Percentiles rank a stretch among this genome's conserved stretches.
These are phyloP conservation scores for Antedon mediterranea DNA, from an alignment of 53 echinoderm and acorn worm species.

Conservation along the genomic window DNA sequence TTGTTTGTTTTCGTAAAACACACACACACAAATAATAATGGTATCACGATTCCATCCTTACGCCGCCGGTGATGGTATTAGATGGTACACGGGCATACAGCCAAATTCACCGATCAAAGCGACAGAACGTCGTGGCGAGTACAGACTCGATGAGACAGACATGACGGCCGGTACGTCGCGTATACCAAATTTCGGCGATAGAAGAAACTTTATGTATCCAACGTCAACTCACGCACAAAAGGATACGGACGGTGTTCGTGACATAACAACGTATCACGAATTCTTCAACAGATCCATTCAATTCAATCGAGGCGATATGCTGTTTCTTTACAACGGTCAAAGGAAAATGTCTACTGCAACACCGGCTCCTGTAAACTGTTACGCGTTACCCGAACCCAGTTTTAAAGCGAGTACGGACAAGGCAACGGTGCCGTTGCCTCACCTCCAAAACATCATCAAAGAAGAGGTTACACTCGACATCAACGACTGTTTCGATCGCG, in stretches of 20 bases:
- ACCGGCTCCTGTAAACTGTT: too few relatives aligned
- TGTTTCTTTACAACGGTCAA: too few relatives aligned
- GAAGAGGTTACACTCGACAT: too few relatives aligned
- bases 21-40: too few relatives aligned
- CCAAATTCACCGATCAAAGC: neutral
- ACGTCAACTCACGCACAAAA: neutral
- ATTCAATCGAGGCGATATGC: neutral
- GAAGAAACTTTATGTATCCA: neutral
- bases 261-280: neutral
- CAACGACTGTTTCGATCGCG: too few relatives aligned
- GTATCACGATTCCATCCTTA: neutral
- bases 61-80: too few relatives aligned
- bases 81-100: neutral
- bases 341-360: too few relatives aligned
- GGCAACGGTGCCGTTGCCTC: too few relatives aligned
- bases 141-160: neutral
- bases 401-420: too few relatives aligned
- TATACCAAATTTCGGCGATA: neutral
- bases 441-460: too few relatives aligned
- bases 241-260: neutral
- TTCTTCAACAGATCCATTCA: neutral
- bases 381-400: too few relatives aligned
- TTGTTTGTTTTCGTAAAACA: too few relatives aligned
- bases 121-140: neutral
- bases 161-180: neutral